phyloP scores from a whole-genome alignment of 2,797 vertebrate genomes.

The Sternotherus odoratus region DNA sequence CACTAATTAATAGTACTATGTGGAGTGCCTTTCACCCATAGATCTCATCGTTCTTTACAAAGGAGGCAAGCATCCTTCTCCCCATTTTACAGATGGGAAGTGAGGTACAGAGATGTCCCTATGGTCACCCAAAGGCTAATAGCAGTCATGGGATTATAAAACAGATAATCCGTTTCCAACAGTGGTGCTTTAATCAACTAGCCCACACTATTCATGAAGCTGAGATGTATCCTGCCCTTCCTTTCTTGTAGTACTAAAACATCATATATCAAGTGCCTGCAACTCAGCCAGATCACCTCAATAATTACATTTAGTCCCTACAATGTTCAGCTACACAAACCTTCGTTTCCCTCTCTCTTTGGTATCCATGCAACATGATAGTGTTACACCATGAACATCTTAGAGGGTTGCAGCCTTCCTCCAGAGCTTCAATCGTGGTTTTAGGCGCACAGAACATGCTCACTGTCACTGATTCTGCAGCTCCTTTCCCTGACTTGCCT shows the following conservation, averaged over 20 bases:
- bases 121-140: not conserved
- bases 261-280: not conserved
- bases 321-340: not conserved
- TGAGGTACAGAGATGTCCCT: not conserved
- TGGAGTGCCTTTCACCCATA: not conserved
- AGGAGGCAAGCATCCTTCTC: not conserved
- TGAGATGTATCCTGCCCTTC: not conserved
- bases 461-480: not conserved
- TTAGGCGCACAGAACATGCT: not conserved
- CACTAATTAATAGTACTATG: not conserved
- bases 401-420: not conserved
- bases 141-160: not conserved
- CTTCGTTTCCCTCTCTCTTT: not conserved
- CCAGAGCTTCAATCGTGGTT: not conserved
- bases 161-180: not conserved
- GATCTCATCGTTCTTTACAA: not conserved
- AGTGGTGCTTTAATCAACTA: not conserved
- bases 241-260: not conserved
- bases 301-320: not conserved
- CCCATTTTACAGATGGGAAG: not conserved
- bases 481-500: not conserved
- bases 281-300: not conserved
- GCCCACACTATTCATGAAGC: not conserved
- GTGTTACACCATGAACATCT: not conserved
- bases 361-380: not conserved